phyloP scores from a whole-genome alignment of 2,888 invertebrate species.

The Leuctra nigra region DNA sequence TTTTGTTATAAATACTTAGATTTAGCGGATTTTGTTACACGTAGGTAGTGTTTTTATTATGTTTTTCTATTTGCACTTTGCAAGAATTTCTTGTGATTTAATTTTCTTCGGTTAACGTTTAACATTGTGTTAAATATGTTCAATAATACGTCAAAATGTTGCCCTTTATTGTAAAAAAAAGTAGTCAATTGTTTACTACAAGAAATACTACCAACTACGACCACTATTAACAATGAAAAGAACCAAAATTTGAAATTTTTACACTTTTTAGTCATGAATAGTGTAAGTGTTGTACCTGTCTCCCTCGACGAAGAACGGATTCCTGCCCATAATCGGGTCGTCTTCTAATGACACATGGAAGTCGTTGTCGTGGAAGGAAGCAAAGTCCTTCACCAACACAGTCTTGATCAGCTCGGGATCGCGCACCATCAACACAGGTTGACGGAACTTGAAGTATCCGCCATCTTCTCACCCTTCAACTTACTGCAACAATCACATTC shows the following conservation, averaged over 20 bases:
- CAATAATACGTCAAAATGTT: too few relatives aligned
- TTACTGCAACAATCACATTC: constrained; percentile 31
- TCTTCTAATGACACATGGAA: constrained; percentile 29
- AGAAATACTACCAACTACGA: neutral
- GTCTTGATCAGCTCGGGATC: constrained; percentile 27
- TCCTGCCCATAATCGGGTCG: constrained; percentile 25
- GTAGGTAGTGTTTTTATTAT: too few relatives aligned
- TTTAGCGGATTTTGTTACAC: too few relatives aligned
- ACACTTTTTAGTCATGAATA: too few relatives aligned
- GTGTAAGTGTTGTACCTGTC: constrained; percentile 14
- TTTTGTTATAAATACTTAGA: too few relatives aligned
- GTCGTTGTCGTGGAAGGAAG: constrained; percentile 39
- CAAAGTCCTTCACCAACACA: constrained; percentile 36
- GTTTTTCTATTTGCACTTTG: too few relatives aligned
- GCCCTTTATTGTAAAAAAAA: too few relatives aligned
- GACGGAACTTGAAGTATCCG: constrained; percentile 36
- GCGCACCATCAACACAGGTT: constrained; percentile 24
- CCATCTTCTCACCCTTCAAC: constrained; percentile 36
- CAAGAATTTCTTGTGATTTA: too few relatives aligned
- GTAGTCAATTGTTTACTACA: too few relatives aligned
- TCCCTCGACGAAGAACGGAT: constrained; percentile 22
- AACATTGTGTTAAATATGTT: too few relatives aligned
- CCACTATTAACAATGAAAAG: neutral
- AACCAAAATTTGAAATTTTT: neutral
- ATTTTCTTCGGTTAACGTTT: too few relatives aligned